Evolutionary conservation across 1,140 invertebrate species (phyloP), one percentile per base, ranked within the genome.

Genomic region (Dinoponera quadriceps): DNA sequence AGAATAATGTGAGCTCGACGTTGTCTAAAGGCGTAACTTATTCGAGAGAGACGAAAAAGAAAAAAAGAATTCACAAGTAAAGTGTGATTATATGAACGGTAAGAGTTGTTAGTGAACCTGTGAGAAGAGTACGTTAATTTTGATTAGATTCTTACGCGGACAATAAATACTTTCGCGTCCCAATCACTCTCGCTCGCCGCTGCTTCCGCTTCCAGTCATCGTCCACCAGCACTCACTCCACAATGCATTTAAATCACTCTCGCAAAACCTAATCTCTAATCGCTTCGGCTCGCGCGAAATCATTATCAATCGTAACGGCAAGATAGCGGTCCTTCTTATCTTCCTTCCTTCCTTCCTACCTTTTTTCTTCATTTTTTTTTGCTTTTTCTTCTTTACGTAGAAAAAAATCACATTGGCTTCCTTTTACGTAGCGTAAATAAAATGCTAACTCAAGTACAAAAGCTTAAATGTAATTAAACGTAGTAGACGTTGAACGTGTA

Each of bases 401-500:
- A 55, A 81, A 84, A 82, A 62, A 82, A 72, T 82, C 71, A 74
- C 71, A 60, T 20, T 71, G 38, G 65, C 51, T 80, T 71, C n/a
- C 44, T 75, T 44, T 33, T 44, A 44, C 27, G 22, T n/a, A 54
- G 48, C 66, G 33, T 75, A 73, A 62, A 49, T 49, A 74, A 60
- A 20, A 80, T 29, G 44, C 38, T 80, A 80, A 80, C 75, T 80
- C 75, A 80, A 80, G 75, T 80, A 80, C 65, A 80, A 80, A 80
- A 80, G 33, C 65, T 80, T 80, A 80, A 80, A 80, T 54, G 65
- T 80, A 78, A 44, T 44, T 44, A 44, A 78, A 78, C 48, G 27
- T 77, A 44, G 49, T 44, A 59, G 29, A 29, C 62, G 74, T 29
- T 27, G 48, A 69, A 69, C 25, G 48, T 69, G 20, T 44, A 25